These are phyloP conservation scores for Leucoma salicis DNA, from an alignment of 2,888 invertebrate genomes.

Conservation along the genomic window DNA sequence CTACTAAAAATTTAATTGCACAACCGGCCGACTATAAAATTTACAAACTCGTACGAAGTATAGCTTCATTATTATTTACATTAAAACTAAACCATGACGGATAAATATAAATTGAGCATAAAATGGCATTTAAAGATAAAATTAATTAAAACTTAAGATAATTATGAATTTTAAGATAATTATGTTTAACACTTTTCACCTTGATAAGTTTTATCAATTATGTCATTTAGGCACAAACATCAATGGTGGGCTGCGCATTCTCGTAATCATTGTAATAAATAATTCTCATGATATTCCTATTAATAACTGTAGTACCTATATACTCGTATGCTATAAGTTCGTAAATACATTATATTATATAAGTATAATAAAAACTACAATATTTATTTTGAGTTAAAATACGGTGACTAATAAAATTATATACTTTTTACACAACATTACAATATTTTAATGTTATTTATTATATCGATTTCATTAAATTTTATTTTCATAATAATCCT, in stretches of 20 bases:
- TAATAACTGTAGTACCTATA: no score
- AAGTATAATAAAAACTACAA: conserved; percentile 1
- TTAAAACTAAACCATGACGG: conserved; percentile 28
- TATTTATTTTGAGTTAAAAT: conserved; percentile 45
- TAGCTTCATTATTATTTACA: conserved; percentile 48
- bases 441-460: no score
- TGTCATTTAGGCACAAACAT: conserved; percentile 23
- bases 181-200: background rate
- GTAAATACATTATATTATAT: background rate
- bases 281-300: conserved; percentile 5
- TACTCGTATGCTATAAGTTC: no score
- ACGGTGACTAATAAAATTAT: conserved; percentile 44
- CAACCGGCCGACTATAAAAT: conserved; percentile 73
- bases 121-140: conserved; percentile 23
- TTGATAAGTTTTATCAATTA: conserved; percentile 18
- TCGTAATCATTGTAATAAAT: conserved; percentile 22
- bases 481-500: no score
- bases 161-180: conserved; percentile 1
- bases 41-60: conserved; percentile 47
- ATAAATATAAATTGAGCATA: conserved; percentile 35
- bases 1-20: conserved; percentile 67
- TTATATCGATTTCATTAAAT: no score
- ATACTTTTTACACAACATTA: conserved; percentile 1
- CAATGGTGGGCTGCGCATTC: conserved; percentile 28
- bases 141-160: conserved; percentile 1